These are phyloP conservation scores for Bubo scandiacus DNA, from an alignment of 2,113 vertebrate genomes.

Conservation along the genomic window DNA sequence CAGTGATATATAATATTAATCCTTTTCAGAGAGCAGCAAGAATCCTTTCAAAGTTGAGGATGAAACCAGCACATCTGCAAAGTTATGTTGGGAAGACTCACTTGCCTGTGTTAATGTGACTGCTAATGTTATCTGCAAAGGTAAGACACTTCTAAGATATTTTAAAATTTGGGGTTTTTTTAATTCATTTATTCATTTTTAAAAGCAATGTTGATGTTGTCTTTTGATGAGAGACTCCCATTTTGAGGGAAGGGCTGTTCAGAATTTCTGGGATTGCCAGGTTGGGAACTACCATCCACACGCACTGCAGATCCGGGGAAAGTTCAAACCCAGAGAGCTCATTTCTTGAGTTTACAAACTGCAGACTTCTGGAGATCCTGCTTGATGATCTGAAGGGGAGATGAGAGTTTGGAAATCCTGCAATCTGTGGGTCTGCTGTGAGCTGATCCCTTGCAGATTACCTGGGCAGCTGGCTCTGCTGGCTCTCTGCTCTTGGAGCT, in stretches of 20 bases:
- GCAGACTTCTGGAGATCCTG: background rate
- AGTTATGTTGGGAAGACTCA: fast-evolving
- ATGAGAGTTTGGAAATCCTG: background rate
- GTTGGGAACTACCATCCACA: background rate
- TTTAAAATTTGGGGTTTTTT: background rate
- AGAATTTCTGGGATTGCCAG: background rate
- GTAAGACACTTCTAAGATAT: background rate
- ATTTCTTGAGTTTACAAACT: background rate
- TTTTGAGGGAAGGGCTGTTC: background rate
- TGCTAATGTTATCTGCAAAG: fast-evolving
- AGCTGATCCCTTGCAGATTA: background rate
- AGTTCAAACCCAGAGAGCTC: background rate
- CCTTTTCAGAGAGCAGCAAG: fast-evolving
- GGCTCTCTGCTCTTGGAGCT: background rate
- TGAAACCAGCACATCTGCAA: fast-evolving
- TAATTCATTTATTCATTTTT: background rate
- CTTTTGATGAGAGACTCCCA: background rate
- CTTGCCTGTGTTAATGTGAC: fast-evolving
- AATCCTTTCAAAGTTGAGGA: fast-evolving
- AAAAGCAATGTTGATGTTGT: background rate
- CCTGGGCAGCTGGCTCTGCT: background rate
- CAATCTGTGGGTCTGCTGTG: background rate
- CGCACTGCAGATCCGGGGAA: background rate
- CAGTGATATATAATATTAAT: background rate
- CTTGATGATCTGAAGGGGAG: background rate